Base-by-base conservation (phyloP, 2,797 vertebrate species). In the Microchirus variegatus region DNA sequence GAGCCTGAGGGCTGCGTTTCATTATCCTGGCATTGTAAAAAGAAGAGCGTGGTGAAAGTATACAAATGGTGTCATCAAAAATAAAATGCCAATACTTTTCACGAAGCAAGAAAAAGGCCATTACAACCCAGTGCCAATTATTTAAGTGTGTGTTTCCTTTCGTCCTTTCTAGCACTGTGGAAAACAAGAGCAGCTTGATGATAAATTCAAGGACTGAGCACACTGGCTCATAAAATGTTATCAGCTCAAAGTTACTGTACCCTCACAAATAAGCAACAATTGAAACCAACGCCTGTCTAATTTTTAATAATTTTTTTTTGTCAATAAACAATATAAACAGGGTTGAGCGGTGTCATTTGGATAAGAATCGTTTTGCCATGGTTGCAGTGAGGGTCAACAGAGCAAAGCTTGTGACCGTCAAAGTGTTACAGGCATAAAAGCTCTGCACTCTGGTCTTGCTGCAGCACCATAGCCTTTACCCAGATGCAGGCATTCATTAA, bases 401-500 rank as follows among this genome's bases (percentile, higher is more conserved):
- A 75, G 68, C 71, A 80, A 75, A 79, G 67, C 41, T 38, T 38
- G n/a, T 55, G 49, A 59, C 54, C 40, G 75, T 70, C 75, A 77
- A 77, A 82, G 67, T 62, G 81, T 84, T 65, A 81, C 53, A 73
- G 63, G 77, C 38, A 48, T 63, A 78, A 61, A 83, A 87, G 78
- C 64, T 42, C n/a, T n/a, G n/a, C 53, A 70, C 53, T 44, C 14
- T 67, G 62, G 54, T 65, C 47, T 59, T 80, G 69, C 76, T 78
- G 75, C 70, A 77, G 73, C 52, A 43, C 64, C 40, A 40, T 63
- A 81, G 67, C 59, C 63, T 75, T 85, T 80, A 45, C 81, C 74
- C 55, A 49, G 75, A 85, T 71, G 82, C 68, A 83, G 84, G 76
- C 85, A 78, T 88, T 90, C 81, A 84, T 92, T 89, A 90, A 89